phyloP scores from a whole-genome alignment of 2,113 vertebrate species.

The Labrus mixtus region DNA sequence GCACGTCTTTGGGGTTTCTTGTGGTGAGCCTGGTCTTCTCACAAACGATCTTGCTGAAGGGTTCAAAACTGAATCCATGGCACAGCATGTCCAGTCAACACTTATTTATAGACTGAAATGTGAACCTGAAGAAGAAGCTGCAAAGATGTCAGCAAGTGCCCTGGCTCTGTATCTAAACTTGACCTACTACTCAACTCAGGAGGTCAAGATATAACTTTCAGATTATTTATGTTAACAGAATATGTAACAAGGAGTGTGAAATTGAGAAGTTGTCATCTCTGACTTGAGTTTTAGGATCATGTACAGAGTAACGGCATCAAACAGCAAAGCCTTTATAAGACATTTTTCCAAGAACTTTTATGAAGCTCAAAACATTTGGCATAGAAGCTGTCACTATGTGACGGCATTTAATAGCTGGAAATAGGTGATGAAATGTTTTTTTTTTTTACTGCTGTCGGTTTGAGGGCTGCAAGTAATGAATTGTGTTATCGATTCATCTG shows the following conservation, averaged over 20 bases:
- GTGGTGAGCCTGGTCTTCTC: constrained; percentile 36
- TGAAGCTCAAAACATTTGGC: background rate
- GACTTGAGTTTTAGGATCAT: background rate
- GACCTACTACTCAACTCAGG: constrained; percentile 51
- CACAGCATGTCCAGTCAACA: constrained; percentile 52
- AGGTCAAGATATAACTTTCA: constrained; percentile 11
- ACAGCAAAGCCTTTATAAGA: background rate
- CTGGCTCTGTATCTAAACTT: constrained; percentile 56
- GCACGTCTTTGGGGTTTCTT: constrained; percentile 39
- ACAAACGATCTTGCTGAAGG: constrained; percentile 51
- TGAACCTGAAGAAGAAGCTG: constrained; percentile 74
- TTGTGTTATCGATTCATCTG: background rate
- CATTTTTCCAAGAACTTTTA: constrained; percentile 22
- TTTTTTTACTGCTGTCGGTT: background rate
- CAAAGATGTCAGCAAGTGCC: constrained; percentile 67
- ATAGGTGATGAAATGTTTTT: background rate
- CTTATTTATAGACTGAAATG: constrained; percentile 83
- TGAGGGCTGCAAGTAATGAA: too few relatives aligned
- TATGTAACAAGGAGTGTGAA: background rate
- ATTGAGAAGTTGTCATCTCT: background rate
- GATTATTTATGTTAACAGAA: constrained; percentile 12
- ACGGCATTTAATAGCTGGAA: background rate
- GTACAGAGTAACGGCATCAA: background rate
- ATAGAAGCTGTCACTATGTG: constrained; percentile 3
- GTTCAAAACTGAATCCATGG: constrained; percentile 34